phyloP scores from a whole-genome alignment of 2,888 invertebrate species.

The Zaprionus bogoriensis region DNA sequence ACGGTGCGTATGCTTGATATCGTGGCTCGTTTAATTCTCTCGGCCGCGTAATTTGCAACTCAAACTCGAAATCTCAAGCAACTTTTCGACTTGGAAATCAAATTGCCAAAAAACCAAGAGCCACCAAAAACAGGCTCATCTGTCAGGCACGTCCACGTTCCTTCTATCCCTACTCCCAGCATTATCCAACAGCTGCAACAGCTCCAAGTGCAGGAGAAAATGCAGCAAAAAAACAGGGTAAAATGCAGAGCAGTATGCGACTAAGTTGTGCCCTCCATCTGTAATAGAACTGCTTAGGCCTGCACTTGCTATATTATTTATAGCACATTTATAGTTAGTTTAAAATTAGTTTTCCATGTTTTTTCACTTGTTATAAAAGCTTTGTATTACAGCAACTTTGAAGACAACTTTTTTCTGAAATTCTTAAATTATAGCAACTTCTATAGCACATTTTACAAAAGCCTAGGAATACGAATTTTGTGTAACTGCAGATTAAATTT shows the following conservation, averaged over 20 bases:
- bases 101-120: slow-evolving; percentile 47
- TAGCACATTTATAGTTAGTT: too few relatives aligned
- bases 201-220: slow-evolving; percentile 44
- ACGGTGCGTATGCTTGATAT: slow-evolving; percentile 68
- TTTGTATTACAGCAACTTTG: too few relatives aligned
- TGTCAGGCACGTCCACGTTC: not conserved
- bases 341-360: too few relatives aligned
- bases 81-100: slow-evolving; percentile 49
- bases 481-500: too few relatives aligned
- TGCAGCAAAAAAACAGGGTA: not conserved
- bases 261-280: not conserved
- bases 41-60: slow-evolving; percentile 57
- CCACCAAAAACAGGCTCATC: not conserved
- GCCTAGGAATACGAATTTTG: too few relatives aligned
- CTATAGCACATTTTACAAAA: not conserved
- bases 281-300: not conserved
- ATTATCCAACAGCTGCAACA: slow-evolving; percentile 28
- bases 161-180: not conserved
- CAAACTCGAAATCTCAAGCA: slow-evolving; percentile 58
- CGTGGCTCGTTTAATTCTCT: slow-evolving; percentile 52
- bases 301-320: not conserved
- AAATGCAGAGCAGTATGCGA: not conserved
- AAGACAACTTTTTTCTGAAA: too few relatives aligned
- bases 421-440: not conserved
- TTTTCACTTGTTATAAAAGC: not conserved